Evolutionary conservation across 2,888 invertebrate genomes (phyloP).

Genomic region (Microdon myrmicae): DNA sequence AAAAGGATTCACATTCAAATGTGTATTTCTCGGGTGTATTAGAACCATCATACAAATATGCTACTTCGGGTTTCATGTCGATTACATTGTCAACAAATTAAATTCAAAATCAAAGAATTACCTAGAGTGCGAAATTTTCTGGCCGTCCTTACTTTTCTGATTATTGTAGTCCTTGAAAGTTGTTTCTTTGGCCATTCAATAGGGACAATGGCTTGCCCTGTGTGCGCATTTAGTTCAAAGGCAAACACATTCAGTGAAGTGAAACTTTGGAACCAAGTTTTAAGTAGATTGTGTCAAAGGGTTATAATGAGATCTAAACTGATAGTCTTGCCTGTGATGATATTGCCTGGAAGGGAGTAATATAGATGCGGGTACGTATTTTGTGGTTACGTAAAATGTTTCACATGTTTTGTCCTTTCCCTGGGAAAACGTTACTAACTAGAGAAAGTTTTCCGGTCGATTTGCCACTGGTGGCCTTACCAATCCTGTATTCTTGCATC

Average conservation of each 20-base stretch:
- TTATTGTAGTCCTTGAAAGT: constrained; percentile 2
- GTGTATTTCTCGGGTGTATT: too few species aligned
- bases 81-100: constrained; percentile 51
- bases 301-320: constrained; percentile 46
- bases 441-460: too few species aligned
- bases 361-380: too few species aligned
- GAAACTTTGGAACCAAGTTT: constrained; percentile 44
- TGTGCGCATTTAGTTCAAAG: constrained; percentile 4
- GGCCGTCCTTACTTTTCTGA: background rate
- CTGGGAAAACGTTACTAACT: too few species aligned
- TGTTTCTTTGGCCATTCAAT: constrained; percentile 39
- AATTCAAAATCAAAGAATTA: constrained; percentile 52
- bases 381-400: too few species aligned
- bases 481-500: too few species aligned
- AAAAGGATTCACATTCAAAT: too few species aligned
- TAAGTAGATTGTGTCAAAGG: constrained; percentile 33
- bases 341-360: too few species aligned
- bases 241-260: constrained; percentile 8
- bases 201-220: constrained; percentile 6
- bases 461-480: too few species aligned
- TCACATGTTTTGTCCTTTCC: too few species aligned
- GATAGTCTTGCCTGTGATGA: constrained; percentile 18
- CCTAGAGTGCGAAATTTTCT: constrained; percentile 27
- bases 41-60: too few species aligned
- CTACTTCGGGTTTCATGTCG: constrained; percentile 42